Evolutionary conservation across 2,888 invertebrate species (phyloP), one percentile per base, ranked within the genome.

Genomic region (Eulithis prunata): DNA sequence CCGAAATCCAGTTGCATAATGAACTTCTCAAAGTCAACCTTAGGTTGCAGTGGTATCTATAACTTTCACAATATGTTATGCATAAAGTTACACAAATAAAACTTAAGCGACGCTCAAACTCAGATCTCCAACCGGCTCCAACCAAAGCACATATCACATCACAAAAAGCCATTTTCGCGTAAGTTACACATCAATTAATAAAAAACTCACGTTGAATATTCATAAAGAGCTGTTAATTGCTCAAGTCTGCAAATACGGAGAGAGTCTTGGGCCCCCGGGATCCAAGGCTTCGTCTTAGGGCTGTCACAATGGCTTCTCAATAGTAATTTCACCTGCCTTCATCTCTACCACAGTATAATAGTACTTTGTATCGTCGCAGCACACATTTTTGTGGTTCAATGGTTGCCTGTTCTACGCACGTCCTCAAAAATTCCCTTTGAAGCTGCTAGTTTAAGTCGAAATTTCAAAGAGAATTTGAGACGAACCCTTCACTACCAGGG

Each of bases 221-320:
- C 89, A 91, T 91, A 91, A 91, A 91, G 90, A 89, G 87, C 89
- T 90, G 91, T 90, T 91, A 91, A 91, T 91, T 91, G 91, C 91
- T 90, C 91, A 90, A 91, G 88, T 89, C 85, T 84, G 89, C 89
- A 91, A 91, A 91, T 91, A 91, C 87, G 77, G 83, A 76, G 83
- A 87, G 88, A 88, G 89, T 88, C 88, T 85, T 86, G 82, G 84
- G 83, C 79, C 77, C 75, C 76, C 77, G 66, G 70, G 71, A 67
- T 66, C 66, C 53, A 65, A 66, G 65, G 71, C 66, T 21, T 64
- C 51, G 51, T 49, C 38, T 21, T 63, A 74, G 74, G 74, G 74
- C 11, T 74, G 71, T n/a, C 71, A 53, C 32, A 12, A 13, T 49
- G 8, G 32, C 32, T 2, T 53, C 38, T 12, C 6, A 52, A n/a